These are phyloP conservation scores for Cichlasoma orientale DNA, from an alignment of 2,797 vertebrate species.

Conservation along the genomic window DNA sequence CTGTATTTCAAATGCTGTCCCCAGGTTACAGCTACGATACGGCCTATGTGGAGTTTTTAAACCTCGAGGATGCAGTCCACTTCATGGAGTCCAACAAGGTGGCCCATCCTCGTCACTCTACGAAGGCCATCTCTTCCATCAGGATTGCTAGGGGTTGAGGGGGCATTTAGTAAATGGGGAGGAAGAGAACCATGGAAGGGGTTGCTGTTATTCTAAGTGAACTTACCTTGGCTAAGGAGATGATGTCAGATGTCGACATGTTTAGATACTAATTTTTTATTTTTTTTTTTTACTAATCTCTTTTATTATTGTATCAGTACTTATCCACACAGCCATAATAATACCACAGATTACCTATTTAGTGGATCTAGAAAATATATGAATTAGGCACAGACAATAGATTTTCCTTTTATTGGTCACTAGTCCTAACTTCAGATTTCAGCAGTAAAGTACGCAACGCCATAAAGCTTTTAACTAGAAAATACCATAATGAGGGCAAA, in stretches of 20 bases:
- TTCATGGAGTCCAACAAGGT: slow-evolving; percentile 99
- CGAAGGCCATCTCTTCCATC: slow-evolving; percentile 82
- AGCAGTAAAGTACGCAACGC: background rate
- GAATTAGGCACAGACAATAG: background rate
- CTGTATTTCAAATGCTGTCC: slow-evolving; percentile 99
- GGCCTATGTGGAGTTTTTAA: slow-evolving; percentile 99
- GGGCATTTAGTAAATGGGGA: slow-evolving; percentile 73
- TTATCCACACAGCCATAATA: background rate
- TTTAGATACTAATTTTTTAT: slow-evolving; percentile 9
- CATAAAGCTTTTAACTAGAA: slow-evolving; percentile 6
- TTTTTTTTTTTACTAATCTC: slow-evolving; percentile 3
- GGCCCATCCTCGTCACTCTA: slow-evolving; percentile 98
- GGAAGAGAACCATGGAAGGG: slow-evolving; percentile 54
- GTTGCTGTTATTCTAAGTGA: slow-evolving; percentile 40
- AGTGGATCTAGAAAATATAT: background rate
- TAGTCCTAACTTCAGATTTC: background rate
- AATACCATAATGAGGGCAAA: background rate
- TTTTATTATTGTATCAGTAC: background rate
- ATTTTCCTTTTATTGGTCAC: background rate
- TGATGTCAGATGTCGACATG: slow-evolving; percentile 15
- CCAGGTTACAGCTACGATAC: slow-evolving; percentile 99
- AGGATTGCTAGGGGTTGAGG: slow-evolving; percentile 81
- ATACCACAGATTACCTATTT: background rate
- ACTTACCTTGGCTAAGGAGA: slow-evolving; percentile 23
- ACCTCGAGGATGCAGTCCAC: slow-evolving; percentile 99